A percentile compares a stretch with the other conserved stretches of the same genome.
Evolutionary conservation across 1,140 invertebrate species (phyloP).

Genomic region (Camponotus floridanus): DNA sequence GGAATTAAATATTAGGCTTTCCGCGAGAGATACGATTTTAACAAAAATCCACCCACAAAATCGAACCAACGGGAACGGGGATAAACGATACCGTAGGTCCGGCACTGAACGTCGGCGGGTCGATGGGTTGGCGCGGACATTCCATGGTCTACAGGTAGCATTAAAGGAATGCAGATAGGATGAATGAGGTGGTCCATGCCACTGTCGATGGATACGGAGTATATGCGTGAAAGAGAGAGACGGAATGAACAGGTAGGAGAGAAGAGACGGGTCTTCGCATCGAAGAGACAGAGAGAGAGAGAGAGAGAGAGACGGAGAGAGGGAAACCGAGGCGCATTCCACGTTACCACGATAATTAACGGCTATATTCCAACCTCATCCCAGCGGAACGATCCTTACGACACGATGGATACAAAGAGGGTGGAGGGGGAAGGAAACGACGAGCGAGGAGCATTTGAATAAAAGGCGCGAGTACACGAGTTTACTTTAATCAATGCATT

Average conservation of each 20-base stretch:
- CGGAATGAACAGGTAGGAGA: conserved; percentile 7
- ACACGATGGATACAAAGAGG: conserved; percentile 28
- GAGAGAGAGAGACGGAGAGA: conserved; percentile 46
- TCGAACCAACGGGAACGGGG: conserved; percentile 49
- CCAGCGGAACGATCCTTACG: conserved; percentile 60
- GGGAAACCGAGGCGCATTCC: conserved; percentile 76
- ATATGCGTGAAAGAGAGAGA: conserved; percentile 27
- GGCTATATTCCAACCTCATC: conserved; percentile 76
- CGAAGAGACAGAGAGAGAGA: not conserved
- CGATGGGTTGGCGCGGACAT: conserved; percentile 73
- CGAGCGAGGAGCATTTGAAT: conserved; percentile 67
- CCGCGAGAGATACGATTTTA: conserved; percentile 20
- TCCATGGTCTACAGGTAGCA: conserved; percentile 84
- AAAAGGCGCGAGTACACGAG: conserved; percentile 77
- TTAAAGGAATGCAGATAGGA: conserved; percentile 84
- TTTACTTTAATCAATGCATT: conserved; percentile 77
- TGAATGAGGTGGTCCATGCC: conserved; percentile 84
- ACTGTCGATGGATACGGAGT: conserved; percentile 76
- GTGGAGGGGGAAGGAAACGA: conserved; percentile 13
- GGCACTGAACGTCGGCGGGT: conserved; percentile 65
- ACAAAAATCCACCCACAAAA: conserved; percentile 40
- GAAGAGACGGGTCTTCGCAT: not conserved
- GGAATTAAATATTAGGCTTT: conserved; percentile 23
- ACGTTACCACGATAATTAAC: conserved; percentile 80
- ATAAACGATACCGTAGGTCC: conserved; percentile 75